Evolutionary conservation across 2,797 vertebrate species (phyloP), one percentile per base, ranked within the genome.

Genomic region (Uromys caudimaculatus): DNA sequence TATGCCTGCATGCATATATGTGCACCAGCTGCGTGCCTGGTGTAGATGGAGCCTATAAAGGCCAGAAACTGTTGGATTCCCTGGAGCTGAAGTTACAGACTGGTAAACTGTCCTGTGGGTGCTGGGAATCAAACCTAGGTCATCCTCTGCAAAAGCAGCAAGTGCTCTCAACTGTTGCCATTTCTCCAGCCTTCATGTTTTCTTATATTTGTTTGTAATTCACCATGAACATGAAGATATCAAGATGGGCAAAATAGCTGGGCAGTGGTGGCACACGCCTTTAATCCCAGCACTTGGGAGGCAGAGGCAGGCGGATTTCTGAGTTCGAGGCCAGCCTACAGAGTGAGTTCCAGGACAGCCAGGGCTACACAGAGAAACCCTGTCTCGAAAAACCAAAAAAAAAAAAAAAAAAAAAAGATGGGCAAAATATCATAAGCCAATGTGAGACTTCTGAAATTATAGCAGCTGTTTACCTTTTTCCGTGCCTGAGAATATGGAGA

Each of bases 401-500:
- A n/a, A n/a, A n/a, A n/a, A n/a, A n/a, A n/a, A n/a, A n/a, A n/a
- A n/a, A n/a, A n/a, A n/a, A 77, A 90, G 44, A 58, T 69, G 4
- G 14, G 23, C 77, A 93, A 75, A 24, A 77, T 35, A 76, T 3
- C 78, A 62, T 62, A 87, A 69, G 81, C 21, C 60, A 87, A 75
- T 23, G 76, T 23, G 17, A 54, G 71, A 91, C 44, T 89, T 44
- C 5, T 52, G 11, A 93, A 85, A 69, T 24, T 24, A 71, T 0
- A 52, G 14, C 79, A 89, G 16, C 29, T 89, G 64, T 95, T 98
- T 96, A 99, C 99, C 99, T 99, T 99, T 99, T 97, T 99, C 99
- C 82, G 99, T 99, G 84, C 99, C 98, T 29, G 99, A 99, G 97
- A 99, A 99, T 95, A 99, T 99, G 97, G 99, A 99, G 99, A 99